Conservation (phyloP, 92 coral and sea anemone species). For the Porites cylindrica region DNA sequence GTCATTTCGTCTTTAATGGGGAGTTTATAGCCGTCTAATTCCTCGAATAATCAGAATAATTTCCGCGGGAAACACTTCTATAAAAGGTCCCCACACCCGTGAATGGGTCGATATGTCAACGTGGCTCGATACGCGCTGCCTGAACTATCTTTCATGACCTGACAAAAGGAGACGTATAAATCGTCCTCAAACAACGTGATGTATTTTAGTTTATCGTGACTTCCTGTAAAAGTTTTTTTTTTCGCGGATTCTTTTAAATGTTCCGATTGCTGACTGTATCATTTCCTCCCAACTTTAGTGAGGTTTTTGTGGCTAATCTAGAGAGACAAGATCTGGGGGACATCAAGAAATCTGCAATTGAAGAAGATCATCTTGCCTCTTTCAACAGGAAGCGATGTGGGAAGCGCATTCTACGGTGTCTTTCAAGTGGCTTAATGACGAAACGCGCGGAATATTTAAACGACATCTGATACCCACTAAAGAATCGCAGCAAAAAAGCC, state of each 20-base stretch:
- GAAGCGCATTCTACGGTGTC: constrained; percentile 11
- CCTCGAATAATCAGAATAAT: too few relatives aligned
- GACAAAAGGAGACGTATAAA: too few relatives aligned
- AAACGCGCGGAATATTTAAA: neutral
- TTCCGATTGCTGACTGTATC: neutral
- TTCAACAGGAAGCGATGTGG: constrained; percentile 23
- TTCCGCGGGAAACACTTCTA: too few relatives aligned
- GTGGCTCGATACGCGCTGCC: too few relatives aligned
- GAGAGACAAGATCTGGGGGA: constrained; percentile 8
- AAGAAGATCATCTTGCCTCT: constrained; percentile 23
- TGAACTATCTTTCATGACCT: too few relatives aligned
- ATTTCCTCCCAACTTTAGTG: neutral
- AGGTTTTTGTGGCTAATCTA: neutral
- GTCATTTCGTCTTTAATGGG: too few relatives aligned
- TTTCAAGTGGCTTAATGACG: neutral
- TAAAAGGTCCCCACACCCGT: too few relatives aligned
- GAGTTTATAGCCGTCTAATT: too few relatives aligned
- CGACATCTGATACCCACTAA: constrained; percentile 2
- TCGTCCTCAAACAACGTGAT: too few relatives aligned
- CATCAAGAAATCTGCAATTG: constrained; percentile 4
- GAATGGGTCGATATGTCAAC: too few relatives aligned
- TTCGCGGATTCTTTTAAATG: too few relatives aligned
- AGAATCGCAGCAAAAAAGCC: neutral
- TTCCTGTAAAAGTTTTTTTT: neutral
- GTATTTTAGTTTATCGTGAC: neutral